phyloP scores from a whole-genome alignment of 1,140 invertebrate species.

The Akabosia matsudoensis region DNA sequence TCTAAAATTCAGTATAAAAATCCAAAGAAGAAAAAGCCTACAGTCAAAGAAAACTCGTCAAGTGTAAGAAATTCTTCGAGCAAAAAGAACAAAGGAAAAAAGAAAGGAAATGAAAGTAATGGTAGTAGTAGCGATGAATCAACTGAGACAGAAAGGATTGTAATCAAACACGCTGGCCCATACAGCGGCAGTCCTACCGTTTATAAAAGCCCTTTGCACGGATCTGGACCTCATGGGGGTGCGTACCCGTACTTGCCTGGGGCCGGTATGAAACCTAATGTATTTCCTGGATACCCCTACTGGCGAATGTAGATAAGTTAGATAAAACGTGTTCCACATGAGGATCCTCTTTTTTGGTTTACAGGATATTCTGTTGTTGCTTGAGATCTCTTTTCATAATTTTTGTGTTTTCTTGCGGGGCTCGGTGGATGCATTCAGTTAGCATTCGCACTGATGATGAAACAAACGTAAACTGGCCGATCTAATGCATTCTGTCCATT shows the following conservation, averaged over 20 bases:
- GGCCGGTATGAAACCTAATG: neutral
- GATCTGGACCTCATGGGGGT: neutral
- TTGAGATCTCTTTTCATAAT: no score
- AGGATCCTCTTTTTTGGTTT: no score
- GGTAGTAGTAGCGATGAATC: neutral
- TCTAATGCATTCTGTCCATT: no score
- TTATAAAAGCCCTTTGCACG: neutral
- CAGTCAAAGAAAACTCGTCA: neutral
- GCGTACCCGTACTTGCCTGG: neutral
- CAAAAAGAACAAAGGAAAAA: neutral
- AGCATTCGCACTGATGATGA: no score
- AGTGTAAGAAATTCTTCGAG: neutral
- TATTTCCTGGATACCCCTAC: constrained; percentile 5
- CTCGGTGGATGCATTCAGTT: no score
- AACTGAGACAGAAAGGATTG: neutral
- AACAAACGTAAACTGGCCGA: no score
- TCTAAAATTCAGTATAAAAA: constrained; percentile 11
- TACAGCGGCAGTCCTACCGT: constrained; percentile 6
- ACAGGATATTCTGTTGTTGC: no score
- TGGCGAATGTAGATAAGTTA: constrained; percentile 6
- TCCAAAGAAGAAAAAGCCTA: neutral
- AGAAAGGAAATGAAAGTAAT: neutral
- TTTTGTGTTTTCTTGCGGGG: no score
- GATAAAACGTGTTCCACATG: no score
- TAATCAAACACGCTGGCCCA: constrained; percentile 14